Evolutionary conservation across 2,888 invertebrate species (phyloP).

Genomic region (Dascillus cervinus): DNA sequence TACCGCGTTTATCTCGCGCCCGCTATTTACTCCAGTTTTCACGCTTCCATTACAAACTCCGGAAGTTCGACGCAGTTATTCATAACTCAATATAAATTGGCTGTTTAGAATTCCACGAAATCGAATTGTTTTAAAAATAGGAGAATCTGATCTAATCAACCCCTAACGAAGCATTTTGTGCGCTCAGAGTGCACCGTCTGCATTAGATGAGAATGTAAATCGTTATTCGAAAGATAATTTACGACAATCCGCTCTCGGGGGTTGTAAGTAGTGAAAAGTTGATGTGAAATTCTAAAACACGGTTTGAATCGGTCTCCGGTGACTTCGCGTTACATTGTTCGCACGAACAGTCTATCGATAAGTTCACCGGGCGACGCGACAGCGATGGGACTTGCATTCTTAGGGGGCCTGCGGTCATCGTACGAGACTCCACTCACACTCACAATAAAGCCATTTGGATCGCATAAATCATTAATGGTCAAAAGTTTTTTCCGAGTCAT

Average conservation of each 20-base stretch:
- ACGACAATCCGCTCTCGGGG: slow-evolving; percentile 20
- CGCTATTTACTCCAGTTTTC: slow-evolving; percentile 3
- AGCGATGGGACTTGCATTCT: slow-evolving; percentile 7
- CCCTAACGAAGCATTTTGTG: not conserved
- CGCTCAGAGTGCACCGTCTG: not conserved
- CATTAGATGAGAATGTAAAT: slow-evolving; percentile 7
- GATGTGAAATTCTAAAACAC: slow-evolving; percentile 25
- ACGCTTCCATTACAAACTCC: slow-evolving; percentile 5
- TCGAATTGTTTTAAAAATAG: slow-evolving; percentile 9
- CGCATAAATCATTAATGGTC: too few species aligned
- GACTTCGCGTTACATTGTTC: slow-evolving; percentile 9
- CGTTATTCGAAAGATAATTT: slow-evolving; percentile 7
- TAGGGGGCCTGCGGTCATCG: slow-evolving; percentile 4
- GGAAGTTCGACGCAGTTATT: slow-evolving; percentile 12
- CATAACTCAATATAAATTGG: slow-evolving; percentile 17
- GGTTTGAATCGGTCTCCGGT: slow-evolving; percentile 26
- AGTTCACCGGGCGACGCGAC: too few species aligned
- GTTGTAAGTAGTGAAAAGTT: slow-evolving; percentile 22
- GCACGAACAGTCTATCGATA: slow-evolving; percentile 17
- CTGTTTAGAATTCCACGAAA: slow-evolving; percentile 18
- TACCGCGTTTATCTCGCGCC: slow-evolving; percentile 5
- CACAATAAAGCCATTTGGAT: too few species aligned
- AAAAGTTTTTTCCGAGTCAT: too few species aligned
- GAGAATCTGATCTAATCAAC: slow-evolving; percentile 1
- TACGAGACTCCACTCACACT: too few species aligned